Conservation (phyloP, 1,140 invertebrate species). For the Caenorhabditis inopinata region DNA sequence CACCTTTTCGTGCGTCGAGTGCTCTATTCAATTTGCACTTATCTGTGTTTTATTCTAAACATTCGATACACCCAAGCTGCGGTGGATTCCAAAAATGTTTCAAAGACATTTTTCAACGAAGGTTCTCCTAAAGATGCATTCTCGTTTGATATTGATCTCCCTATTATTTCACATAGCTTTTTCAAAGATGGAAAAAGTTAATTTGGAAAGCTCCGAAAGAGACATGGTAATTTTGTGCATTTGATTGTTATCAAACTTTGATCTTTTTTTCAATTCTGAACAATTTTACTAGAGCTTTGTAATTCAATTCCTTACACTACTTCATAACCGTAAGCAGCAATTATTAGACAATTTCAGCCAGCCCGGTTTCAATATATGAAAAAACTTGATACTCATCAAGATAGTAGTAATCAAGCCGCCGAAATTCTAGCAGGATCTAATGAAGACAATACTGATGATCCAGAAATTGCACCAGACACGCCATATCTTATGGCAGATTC, state of each 20-base stretch:
- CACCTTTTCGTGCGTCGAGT: constrained; percentile 33
- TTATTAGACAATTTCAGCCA: too few relatives aligned
- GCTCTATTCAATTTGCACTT: constrained; percentile 30
- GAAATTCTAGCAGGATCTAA: neutral
- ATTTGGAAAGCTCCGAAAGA: constrained; percentile 3
- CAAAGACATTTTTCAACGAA: neutral
- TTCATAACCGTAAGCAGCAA: too few relatives aligned
- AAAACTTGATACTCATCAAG: constrained; percentile 3
- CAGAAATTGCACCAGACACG: neutral
- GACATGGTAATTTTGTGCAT: neutral
- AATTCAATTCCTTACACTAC: too few relatives aligned
- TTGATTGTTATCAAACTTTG: too few relatives aligned
- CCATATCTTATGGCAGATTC: constrained; percentile 10
- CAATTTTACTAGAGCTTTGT: too few relatives aligned
- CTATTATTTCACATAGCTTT: neutral
- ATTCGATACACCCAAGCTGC: constrained; percentile 27
- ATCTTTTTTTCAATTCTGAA: too few relatives aligned
- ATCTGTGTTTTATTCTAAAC: constrained; percentile 33
- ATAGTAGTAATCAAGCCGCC: neutral
- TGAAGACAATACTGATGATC: constrained; percentile 12
- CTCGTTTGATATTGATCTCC: neutral
- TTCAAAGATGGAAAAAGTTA: neutral
- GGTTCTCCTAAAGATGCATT: neutral
- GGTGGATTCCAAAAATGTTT: neutral
- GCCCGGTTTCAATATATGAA: neutral